These are phyloP conservation scores for Bombylius discolor DNA, from an alignment of 2,888 invertebrate genomes.

Conservation along the genomic window DNA sequence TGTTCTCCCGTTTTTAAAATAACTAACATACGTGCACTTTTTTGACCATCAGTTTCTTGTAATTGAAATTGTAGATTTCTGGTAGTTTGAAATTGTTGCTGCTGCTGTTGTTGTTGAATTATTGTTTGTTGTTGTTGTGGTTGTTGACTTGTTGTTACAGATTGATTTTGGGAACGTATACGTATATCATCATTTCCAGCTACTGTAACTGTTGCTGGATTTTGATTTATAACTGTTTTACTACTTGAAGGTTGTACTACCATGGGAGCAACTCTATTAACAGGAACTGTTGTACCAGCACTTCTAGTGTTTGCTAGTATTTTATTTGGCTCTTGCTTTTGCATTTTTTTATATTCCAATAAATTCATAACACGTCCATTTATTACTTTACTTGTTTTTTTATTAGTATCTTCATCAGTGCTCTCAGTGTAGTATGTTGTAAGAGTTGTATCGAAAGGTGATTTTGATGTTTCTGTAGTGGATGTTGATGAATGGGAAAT, in stretches of 20 bases:
- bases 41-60: conserved; percentile 23
- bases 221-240: neutral
- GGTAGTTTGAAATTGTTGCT: conserved; percentile 30
- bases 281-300: conserved; percentile 5
- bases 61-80: conserved; percentile 25
- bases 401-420: conserved; percentile 5
- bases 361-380: conserved; percentile 10
- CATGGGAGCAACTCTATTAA: conserved; percentile 7
- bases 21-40: conserved; percentile 66
- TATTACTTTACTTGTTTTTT: neutral
- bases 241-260: conserved; percentile 3
- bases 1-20: conserved; percentile 66
- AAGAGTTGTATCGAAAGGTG: conserved; percentile 5
- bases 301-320: conserved; percentile 3
- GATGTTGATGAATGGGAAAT: conserved; percentile 17
- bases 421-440: conserved; percentile 7
- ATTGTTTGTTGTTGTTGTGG: conserved; percentile 13
- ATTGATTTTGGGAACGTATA: neutral
- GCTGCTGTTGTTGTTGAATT: conserved; percentile 26
- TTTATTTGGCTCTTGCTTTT: conserved; percentile 28
- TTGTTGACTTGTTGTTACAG: neutral
- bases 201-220: neutral
- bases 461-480: conserved; percentile 9
- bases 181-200: neutral
- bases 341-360: conserved; percentile 15